phyloP scores from a whole-genome alignment of 2,888 invertebrate species.

The Eumacrocentrus americanus region DNA sequence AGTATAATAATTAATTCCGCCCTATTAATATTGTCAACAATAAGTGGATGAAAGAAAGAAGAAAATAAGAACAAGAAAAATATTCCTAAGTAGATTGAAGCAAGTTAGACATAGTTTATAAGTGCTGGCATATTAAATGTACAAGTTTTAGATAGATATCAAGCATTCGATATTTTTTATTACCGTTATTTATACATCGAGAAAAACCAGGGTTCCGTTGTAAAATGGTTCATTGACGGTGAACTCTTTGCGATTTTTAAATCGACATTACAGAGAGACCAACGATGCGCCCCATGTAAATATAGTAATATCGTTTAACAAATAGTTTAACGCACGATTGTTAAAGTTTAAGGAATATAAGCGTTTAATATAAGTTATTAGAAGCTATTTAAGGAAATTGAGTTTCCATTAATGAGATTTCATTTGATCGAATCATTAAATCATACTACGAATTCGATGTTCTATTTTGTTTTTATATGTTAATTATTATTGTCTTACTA shows the following conservation, averaged over 20 bases:
- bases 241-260: conserved; percentile 7
- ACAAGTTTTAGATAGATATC: background rate
- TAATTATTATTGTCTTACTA: background rate
- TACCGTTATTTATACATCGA: conserved; percentile 7
- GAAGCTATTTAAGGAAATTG: conserved; percentile 3
- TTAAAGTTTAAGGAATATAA: conserved; percentile 28
- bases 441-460: conserved; percentile 20
- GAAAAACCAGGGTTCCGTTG: conserved; percentile 17
- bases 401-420: conserved; percentile 23
- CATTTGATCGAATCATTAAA: background rate
- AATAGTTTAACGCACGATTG: conserved; percentile 26
- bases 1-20: conserved; percentile 32
- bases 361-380: conserved; percentile 1
- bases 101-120: conserved; percentile 31
- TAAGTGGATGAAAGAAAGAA: conserved; percentile 24
- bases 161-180: conserved; percentile 13
- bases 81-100: conserved; percentile 36
- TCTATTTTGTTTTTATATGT: conserved; percentile 30
- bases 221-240: background rate
- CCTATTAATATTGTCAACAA: conserved; percentile 33
- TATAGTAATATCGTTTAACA: conserved; percentile 14
- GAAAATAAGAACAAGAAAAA: conserved; percentile 13
- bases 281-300: conserved; percentile 14
- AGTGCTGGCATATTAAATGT: background rate
- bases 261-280: conserved; percentile 15